Evolutionary conservation across 2,797 vertebrate species (phyloP), one percentile per base, ranked within the genome.

Genomic region (Tiaroga cobitis): DNA sequence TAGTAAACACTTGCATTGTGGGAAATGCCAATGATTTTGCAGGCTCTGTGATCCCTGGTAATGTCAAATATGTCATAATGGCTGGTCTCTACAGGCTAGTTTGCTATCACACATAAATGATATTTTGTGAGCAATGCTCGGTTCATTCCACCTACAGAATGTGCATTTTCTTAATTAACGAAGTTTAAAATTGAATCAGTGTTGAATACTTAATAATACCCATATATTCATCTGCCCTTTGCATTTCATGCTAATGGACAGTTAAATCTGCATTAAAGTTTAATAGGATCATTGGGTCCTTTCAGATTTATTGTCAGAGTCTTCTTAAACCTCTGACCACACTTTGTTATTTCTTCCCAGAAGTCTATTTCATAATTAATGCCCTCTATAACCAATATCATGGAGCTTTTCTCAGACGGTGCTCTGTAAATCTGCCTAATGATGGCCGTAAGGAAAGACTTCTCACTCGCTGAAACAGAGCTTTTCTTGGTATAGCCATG

Each of bases 231-330:
- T 87, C 86, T 63, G 75, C 82, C 86, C 87, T 88, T 85, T 88
- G 85, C 83, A 70, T 82, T 81, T 86, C 86, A 86, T 88, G 85
- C 86, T 89, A 89, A 89, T 89, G 90, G 86, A 89, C 88, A 85
- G 87, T 89, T 90, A 91, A 92, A 91, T 90, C 88, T 87, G 89
- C 87, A 90, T 92, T 90, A 88, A 91, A 90, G 84, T 90, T 91
- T 91, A 90, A 92, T 89, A 90, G 89, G 90, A 89, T 91, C 90
- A 88, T 87, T 90, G 89, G 90, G 89, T 90, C 90, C 86, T 87
- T 89, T 91, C 54, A 90, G 88, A 92, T 91, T 92, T 91, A 91
- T 89, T 80, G 87, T 75, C 88, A 84, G 41, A 80, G 83, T 87
- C 90, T 87, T 88, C 86, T 89, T 89, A 91, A 89, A 92, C 87